phyloP scores from a whole-genome alignment of 2,888 invertebrate species.

The Cremastinae sp. region DNA sequence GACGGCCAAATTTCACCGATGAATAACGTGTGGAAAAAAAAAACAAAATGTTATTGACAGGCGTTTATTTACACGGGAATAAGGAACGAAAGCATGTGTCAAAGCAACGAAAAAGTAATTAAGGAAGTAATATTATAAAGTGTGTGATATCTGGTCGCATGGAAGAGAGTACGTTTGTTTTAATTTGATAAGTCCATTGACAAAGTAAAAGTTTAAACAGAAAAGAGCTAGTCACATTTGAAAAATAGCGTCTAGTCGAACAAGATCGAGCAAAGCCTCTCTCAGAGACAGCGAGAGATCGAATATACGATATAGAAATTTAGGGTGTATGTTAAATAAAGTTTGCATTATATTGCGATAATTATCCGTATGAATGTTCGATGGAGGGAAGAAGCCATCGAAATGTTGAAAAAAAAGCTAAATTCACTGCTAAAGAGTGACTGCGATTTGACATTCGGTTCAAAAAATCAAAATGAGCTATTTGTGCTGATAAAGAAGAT shows the following conservation, averaged over 20 bases:
- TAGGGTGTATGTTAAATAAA: slow-evolving; percentile 72
- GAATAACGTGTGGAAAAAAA: slow-evolving; percentile 9
- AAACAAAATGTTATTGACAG: slow-evolving; percentile 49
- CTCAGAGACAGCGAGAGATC: slow-evolving; percentile 29
- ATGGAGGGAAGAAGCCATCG: slow-evolving; percentile 19
- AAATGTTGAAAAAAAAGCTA: slow-evolving; percentile 23
- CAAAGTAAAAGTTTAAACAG: background rate
- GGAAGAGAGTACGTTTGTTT: background rate
- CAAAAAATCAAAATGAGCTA: too few species aligned
- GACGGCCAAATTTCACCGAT: slow-evolving; percentile 12
- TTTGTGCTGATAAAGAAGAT: slow-evolving; percentile 31
- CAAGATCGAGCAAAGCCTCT: slow-evolving; percentile 57
- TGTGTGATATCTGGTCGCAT: too few species aligned
- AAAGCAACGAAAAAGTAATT: slow-evolving; percentile 36
- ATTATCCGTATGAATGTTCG: slow-evolving; percentile 54
- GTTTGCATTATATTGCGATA: slow-evolving; percentile 63
- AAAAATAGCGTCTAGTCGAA: slow-evolving; percentile 28
- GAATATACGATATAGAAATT: slow-evolving; percentile 64
- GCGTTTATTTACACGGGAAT: slow-evolving; percentile 23
- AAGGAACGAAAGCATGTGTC: slow-evolving; percentile 2
- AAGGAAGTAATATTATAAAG: too few species aligned
- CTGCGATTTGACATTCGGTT: slow-evolving; percentile 28
- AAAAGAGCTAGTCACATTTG: slow-evolving; percentile 1
- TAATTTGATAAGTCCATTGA: slow-evolving; percentile 18
- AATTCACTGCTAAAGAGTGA: slow-evolving; percentile 60